Conservation (phyloP, 2,888 invertebrate species). For the Platycnemis pennipes region DNA sequence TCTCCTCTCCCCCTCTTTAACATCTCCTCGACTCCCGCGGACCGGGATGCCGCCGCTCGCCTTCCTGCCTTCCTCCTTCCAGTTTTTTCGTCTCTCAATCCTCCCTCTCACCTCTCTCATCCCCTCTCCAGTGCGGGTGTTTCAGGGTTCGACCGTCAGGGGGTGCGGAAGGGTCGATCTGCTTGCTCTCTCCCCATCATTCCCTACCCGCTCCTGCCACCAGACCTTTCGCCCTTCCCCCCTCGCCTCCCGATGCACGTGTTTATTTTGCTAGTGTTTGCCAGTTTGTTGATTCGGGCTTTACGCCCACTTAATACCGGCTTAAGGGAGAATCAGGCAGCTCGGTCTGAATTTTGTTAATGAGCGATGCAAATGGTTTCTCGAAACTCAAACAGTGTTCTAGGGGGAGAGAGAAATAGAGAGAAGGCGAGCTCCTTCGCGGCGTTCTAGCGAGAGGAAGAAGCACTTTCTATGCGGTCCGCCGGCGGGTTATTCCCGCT, state of each 20-base stretch:
- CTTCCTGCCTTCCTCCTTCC: background rate
- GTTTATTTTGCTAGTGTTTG: conserved; percentile 54
- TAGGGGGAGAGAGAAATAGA: background rate
- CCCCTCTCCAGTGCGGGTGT: conserved; percentile 1
- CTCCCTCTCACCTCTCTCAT: background rate
- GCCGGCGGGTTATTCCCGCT: background rate
- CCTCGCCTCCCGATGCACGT: background rate
- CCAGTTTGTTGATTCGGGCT: conserved; percentile 59
- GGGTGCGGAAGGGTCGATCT: background rate
- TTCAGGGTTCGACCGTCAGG: conserved; percentile 34
- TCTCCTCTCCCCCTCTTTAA: background rate
- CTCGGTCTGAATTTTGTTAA: conserved; percentile 54
- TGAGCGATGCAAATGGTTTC: conserved; percentile 29
- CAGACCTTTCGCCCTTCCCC: no score
- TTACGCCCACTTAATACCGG: conserved; percentile 59
- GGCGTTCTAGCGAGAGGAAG: background rate
- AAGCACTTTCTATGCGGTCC: background rate
- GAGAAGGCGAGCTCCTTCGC: no score
- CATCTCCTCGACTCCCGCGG: background rate
- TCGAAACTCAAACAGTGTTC: conserved; percentile 6
- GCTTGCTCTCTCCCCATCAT: background rate
- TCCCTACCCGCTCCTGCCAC: background rate
- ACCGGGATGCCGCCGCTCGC: no score
- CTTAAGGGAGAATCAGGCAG: conserved; percentile 43
- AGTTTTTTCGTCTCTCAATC: background rate